phyloP scores from a whole-genome alignment of 2,797 vertebrate genomes.

The Cheirogaleus major region DNA sequence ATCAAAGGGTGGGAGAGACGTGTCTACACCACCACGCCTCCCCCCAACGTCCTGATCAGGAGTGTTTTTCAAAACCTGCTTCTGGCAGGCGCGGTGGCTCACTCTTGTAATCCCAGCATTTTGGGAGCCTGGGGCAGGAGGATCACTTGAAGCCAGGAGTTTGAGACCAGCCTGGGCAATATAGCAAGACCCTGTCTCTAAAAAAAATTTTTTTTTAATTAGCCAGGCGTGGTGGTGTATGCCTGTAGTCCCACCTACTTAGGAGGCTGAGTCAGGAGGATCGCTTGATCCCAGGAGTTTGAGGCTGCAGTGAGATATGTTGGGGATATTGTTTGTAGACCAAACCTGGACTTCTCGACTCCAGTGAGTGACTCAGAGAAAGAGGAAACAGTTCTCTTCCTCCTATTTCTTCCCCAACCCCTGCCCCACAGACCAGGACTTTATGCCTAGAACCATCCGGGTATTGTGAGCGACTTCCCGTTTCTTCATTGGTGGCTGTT shows the following conservation, averaged over 20 bases:
- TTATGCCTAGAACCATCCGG: background rate
- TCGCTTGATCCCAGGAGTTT: background rate
- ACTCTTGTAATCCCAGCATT: background rate
- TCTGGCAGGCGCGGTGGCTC: background rate
- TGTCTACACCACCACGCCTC: background rate
- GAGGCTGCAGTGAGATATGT: too few relatives aligned
- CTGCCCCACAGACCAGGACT: too few relatives aligned
- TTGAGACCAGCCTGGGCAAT: background rate
- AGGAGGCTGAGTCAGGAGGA: background rate
- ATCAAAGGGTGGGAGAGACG: background rate
- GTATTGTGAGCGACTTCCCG: background rate
- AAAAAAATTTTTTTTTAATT: too few relatives aligned
- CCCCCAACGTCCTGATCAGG: background rate
- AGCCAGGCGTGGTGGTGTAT: background rate
- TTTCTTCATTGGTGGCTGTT: background rate
- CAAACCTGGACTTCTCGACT: background rate
- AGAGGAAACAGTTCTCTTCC: background rate
- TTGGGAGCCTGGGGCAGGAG: background rate
- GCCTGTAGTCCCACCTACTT: background rate
- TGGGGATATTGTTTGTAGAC: background rate
- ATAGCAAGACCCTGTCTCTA: too few relatives aligned
- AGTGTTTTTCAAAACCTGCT: background rate
- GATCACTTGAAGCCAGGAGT: background rate
- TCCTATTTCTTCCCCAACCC: too few relatives aligned
- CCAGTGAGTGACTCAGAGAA: background rate